Conservation (phyloP, 2,113 vertebrate genomes). For the Brachypteracias leptosomus region DNA sequence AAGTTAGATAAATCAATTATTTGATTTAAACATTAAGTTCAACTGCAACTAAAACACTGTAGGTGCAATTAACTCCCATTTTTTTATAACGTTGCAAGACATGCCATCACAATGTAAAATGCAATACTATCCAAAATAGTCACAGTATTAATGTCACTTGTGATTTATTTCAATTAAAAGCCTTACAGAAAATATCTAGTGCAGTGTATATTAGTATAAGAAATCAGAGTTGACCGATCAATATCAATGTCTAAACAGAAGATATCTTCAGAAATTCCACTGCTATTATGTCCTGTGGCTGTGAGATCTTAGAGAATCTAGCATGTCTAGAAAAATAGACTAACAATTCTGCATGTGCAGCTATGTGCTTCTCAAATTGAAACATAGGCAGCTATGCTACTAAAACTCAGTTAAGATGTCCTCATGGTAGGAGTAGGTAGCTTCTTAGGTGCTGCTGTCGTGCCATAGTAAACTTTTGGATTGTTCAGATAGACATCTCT, state of each 20-base stretch:
- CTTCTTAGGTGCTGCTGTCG: neutral
- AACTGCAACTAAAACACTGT: neutral
- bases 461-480: neutral
- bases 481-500: neutral
- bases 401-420: neutral
- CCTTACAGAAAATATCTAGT: neutral
- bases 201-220: neutral
- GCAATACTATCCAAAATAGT: neutral
- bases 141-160: neutral
- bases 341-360: neutral
- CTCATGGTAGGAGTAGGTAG: neutral
- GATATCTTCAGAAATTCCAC: neutral
- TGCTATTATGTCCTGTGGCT: neutral
- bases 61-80: neutral
- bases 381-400: fast-evolving
- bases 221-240: neutral
- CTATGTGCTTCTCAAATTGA: neutral
- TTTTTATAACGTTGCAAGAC: neutral
- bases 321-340: neutral
- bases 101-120: neutral
- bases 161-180: neutral
- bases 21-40: neutral
- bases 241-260: neutral
- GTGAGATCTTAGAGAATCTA: neutral
- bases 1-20: neutral